Conservation (phyloP, 37 sponge, comb jelly and placozoan species). For the Hexactinellida sp. region DNA sequence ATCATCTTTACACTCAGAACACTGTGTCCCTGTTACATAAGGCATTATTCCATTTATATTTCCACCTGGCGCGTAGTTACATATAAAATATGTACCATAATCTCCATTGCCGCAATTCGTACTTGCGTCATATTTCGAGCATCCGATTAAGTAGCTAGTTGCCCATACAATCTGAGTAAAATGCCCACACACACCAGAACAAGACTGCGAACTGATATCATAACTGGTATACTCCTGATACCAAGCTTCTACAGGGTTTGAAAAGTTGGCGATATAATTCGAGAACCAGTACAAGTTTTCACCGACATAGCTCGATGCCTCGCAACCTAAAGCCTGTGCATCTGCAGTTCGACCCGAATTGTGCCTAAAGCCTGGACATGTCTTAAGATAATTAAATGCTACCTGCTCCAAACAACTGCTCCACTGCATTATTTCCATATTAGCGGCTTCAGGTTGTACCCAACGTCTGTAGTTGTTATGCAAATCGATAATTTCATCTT, state of each 20-base stretch:
- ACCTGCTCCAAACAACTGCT: background rate
- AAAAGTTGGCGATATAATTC: background rate
- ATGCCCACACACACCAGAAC: background rate
- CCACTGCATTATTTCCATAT: background rate
- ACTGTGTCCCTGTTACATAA: background rate
- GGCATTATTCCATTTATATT: background rate
- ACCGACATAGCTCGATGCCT: background rate
- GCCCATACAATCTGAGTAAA: conserved; percentile 2
- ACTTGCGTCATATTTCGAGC: background rate
- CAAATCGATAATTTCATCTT: background rate
- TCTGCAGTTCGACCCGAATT: background rate
- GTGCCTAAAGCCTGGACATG: background rate
- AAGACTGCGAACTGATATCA: background rate
- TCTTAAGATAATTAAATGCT: background rate
- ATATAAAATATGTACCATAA: background rate
- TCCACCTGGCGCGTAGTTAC: background rate
- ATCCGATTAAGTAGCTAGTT: background rate
- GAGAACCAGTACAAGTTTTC: background rate
- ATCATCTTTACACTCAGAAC: background rate
- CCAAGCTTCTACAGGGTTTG: background rate
- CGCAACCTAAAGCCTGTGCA: background rate
- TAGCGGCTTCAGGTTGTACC: background rate
- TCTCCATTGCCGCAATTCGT: background rate
- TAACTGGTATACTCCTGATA: background rate
- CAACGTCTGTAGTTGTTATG: background rate